These are phyloP conservation scores for Mya arenaria DNA, from an alignment of 1,140 invertebrate genomes.

Conservation along the genomic window DNA sequence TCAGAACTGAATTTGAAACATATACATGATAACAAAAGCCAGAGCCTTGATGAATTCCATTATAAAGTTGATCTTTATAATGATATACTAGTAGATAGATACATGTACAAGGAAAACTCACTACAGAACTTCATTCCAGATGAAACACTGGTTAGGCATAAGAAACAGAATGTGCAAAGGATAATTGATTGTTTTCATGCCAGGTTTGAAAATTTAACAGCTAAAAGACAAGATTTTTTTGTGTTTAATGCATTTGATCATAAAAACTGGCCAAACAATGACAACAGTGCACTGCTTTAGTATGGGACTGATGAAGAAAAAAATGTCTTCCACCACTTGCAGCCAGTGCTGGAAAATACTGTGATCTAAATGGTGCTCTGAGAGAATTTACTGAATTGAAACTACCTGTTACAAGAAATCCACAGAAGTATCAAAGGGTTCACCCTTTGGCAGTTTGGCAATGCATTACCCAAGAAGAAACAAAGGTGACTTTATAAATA, in stretches of 20 bases:
- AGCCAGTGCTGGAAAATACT: neutral
- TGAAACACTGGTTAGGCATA: no score
- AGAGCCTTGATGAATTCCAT: no score
- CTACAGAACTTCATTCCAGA: no score
- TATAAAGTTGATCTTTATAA: no score
- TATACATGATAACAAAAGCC: no score
- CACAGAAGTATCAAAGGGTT: neutral
- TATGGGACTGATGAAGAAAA: conserved; percentile 8
- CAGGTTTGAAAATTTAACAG: neutral
- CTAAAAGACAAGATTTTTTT: neutral
- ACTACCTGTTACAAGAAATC: conserved; percentile 10
- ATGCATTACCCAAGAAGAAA: conserved; percentile 13
- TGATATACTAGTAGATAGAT: no score
- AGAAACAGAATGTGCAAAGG: neutral
- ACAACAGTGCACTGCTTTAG: conserved; percentile 6
- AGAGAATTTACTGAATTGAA: conserved; percentile 6
- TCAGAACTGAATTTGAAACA: no score
- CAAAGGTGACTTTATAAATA: neutral
- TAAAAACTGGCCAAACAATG: conserved; percentile 15
- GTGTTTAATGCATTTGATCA: neutral
- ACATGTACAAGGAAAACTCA: no score
- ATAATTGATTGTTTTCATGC: neutral
- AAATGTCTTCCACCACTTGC: neutral
- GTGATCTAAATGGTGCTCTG: neutral
- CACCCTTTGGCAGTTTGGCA: conserved; percentile 17